phyloP scores from a whole-genome alignment of 1,140 invertebrate species.

The Caenorhabditis tropicalis region DNA sequence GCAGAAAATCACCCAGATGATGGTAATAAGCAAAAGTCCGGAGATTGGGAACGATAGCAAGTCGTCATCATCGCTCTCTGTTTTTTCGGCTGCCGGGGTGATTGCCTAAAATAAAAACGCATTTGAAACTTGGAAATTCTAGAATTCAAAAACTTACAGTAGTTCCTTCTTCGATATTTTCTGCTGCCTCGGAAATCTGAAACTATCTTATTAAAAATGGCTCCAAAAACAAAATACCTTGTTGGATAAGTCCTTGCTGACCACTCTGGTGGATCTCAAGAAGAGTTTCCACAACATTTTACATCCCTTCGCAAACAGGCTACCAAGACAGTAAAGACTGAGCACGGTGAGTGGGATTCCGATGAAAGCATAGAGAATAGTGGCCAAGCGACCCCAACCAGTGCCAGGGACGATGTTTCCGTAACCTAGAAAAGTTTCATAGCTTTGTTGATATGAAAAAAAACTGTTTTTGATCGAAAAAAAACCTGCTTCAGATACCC shows the following conservation, averaged over 20 bases:
- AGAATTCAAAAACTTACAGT: not conserved
- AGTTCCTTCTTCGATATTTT: slow-evolving; percentile 18
- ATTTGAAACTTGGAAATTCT: not conserved
- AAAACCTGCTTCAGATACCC: too few species aligned
- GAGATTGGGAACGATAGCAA: slow-evolving; percentile 50
- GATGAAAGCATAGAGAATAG: slow-evolving; percentile 51
- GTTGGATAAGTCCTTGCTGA: slow-evolving; percentile 47
- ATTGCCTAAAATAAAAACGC: not conserved
- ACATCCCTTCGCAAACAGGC: slow-evolving; percentile 46
- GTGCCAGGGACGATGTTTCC: slow-evolving; percentile 44
- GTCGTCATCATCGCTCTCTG: slow-evolving; percentile 46
- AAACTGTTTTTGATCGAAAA: too few species aligned
- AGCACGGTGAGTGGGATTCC: slow-evolving; percentile 55
- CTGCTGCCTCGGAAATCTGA: slow-evolving; percentile 41
- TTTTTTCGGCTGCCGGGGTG: not conserved
- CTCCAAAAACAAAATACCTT: not conserved
- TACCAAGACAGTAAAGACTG: slow-evolving; percentile 50
- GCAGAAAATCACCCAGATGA: slow-evolving; percentile 51
- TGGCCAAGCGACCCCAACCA: slow-evolving; percentile 7
- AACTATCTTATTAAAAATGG: not conserved
- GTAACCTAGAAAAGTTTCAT: slow-evolving; percentile 4
- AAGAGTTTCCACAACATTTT: slow-evolving; percentile 44
- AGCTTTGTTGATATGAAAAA: too few species aligned
- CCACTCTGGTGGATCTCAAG: slow-evolving; percentile 36
- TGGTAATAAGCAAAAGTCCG: slow-evolving; percentile 44